These are phyloP conservation scores for Ochropacha duplaris DNA, from an alignment of 2,888 invertebrate species.

Conservation along the genomic window DNA sequence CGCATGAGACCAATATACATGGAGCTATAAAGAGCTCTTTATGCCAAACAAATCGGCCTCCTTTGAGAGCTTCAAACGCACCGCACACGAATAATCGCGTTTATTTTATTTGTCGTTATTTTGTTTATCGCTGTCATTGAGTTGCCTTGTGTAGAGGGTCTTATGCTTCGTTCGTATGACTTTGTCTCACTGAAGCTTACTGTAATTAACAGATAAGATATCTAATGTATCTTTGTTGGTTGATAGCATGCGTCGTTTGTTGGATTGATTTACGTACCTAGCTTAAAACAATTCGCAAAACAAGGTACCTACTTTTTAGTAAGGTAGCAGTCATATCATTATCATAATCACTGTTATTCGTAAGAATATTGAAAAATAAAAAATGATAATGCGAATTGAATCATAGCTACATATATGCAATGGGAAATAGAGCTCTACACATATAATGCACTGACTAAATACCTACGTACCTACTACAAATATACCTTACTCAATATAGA, in stretches of 20 bases:
- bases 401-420: too few relatives aligned
- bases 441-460: too few relatives aligned
- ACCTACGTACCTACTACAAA: too few relatives aligned
- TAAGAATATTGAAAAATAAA: too few relatives aligned
- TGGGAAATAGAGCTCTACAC: too few relatives aligned
- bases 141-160: constrained; percentile 39
- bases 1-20: constrained; percentile 65
- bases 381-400: too few relatives aligned
- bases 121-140: constrained; percentile 51
- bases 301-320: background rate
- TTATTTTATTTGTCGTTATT: constrained; percentile 68
- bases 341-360: too few relatives aligned
- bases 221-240: background rate
- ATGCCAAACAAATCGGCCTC: constrained; percentile 81
- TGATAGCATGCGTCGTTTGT: background rate
- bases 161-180: constrained; percentile 9
- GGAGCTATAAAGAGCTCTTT: constrained; percentile 73
- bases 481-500: too few relatives aligned
- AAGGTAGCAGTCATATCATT: too few relatives aligned
- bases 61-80: constrained; percentile 71
- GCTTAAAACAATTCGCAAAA: background rate
- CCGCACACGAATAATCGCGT: constrained; percentile 60
- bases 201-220: background rate
- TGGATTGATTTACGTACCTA: background rate
- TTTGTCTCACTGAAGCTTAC: constrained; percentile 24